Evolutionary conservation across 2,888 invertebrate genomes (phyloP), one percentile per base, ranked within the genome.

Genomic region (Phania funesta): DNA sequence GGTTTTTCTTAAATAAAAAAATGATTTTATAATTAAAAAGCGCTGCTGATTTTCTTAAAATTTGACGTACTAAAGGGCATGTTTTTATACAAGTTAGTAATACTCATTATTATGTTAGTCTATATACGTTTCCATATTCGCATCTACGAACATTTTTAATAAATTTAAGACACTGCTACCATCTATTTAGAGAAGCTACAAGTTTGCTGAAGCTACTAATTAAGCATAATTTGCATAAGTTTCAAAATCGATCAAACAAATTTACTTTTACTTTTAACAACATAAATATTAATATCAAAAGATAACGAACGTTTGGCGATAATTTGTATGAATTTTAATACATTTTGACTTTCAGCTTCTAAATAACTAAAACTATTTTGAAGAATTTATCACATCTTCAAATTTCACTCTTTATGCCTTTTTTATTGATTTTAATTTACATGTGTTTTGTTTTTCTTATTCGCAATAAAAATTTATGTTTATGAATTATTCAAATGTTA

Each of bases 21-120:
- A 26, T n/a, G 3, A 46, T 48, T 64, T 48, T 70, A 54, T 77
- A 70, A 77, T 77, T 76, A 68, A 76, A 68, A 76, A 76, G 76
- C 76, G 68, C 68, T 62, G 9, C 44, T 62, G 18, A 52, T 64
- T 29, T 44, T 44, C 44, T 26, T 26, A 62, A 70, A 70, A 54
- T 38, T 64, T 41, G 18, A 54, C 35, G 35, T 7, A 70, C 77
- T 18, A 64, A 38, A 41, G 64, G 64, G 18, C 54, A 62, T n/a
- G 26, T 65, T 35, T 35, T 35, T 35, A 7, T 5, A 48, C 7
- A 22, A 18, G 48, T 44, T 24, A n/a, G 22, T 9, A 48, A 48
- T 22, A 67, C 11, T 20, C 11, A 26, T 38, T 26, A 52, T n/a
- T n/a, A 52, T 67, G 16, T 52, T 18, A 52, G 26, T 38, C 65